Conservation (phyloP, 2,797 vertebrate species). For the Sebastes taczanowskii region DNA sequence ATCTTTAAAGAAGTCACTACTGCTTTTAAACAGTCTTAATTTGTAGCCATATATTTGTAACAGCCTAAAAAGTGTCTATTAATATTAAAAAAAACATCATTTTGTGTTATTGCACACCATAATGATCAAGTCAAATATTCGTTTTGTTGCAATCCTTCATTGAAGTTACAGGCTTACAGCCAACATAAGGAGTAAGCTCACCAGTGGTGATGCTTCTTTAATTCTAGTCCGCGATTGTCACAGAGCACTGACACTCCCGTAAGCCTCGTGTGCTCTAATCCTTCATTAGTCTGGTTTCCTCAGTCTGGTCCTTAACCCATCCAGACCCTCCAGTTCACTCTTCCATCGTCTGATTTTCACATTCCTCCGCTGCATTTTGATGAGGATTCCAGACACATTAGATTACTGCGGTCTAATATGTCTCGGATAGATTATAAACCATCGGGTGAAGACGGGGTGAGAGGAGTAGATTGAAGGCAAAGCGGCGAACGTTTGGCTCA, state of each 20-base stretch:
- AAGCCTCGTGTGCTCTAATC: slow-evolving; percentile 67
- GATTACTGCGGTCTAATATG: slow-evolving; percentile 32
- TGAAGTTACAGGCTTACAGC: background rate
- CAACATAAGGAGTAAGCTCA: slow-evolving; percentile 18
- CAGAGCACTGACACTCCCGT: slow-evolving; percentile 38
- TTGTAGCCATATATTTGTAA: background rate
- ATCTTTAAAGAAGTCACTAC: background rate
- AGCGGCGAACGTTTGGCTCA: slow-evolving; percentile 15
- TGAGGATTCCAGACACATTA: slow-evolving; percentile 17
- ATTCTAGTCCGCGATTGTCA: slow-evolving; percentile 40
- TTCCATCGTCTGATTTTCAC: slow-evolving; percentile 40
- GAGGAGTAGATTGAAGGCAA: slow-evolving; percentile 40
- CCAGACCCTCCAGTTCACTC: slow-evolving; percentile 26
- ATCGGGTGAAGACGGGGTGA: slow-evolving; percentile 28
- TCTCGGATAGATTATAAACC: slow-evolving; percentile 45
- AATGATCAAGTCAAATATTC: background rate
- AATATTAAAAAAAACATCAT: background rate
- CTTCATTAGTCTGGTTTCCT: slow-evolving; percentile 75
- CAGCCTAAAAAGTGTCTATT: background rate
- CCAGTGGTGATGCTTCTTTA: slow-evolving; percentile 34
- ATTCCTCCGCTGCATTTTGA: slow-evolving; percentile 37
- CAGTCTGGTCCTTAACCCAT: slow-evolving; percentile 47
- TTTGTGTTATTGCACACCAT: background rate
- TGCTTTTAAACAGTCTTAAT: background rate
- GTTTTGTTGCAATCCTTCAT: background rate